phyloP scores from a whole-genome alignment of 2,797 vertebrate species.

The Cryptoblepharus egeriae region DNA sequence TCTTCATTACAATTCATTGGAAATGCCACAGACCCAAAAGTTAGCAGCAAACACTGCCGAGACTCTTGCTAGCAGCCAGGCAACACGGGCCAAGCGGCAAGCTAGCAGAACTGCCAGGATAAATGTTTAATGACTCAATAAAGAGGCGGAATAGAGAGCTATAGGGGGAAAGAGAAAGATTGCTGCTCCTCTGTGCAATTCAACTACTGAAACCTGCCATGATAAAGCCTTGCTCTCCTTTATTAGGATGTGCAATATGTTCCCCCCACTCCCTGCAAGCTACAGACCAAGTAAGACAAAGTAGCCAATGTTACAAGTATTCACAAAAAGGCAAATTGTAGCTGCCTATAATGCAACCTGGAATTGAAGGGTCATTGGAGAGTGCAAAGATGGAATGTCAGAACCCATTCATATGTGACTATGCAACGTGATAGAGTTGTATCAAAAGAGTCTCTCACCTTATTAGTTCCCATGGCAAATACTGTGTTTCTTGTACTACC shows the following conservation, averaged over 20 bases:
- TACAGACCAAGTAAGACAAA: slow-evolving; percentile 20
- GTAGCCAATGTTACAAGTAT: slow-evolving; percentile 11
- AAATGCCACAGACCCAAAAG: slow-evolving; percentile 38
- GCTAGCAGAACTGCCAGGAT: slow-evolving; percentile 54
- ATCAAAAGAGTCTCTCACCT: not conserved
- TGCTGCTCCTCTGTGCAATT: slow-evolving; percentile 35
- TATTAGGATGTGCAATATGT: slow-evolving; percentile 5
- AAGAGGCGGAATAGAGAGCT: slow-evolving; percentile 38
- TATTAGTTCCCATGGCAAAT: not conserved
- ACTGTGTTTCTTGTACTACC: not conserved
- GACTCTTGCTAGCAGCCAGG: slow-evolving; percentile 35
- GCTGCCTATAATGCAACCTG: slow-evolving; percentile 1
- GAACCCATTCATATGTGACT: not conserved
- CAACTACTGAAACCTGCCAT: slow-evolving; percentile 36
- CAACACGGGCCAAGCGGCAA: slow-evolving; percentile 35
- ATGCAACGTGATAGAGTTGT: not conserved
- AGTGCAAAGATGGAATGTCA: not conserved
- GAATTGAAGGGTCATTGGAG: not conserved
- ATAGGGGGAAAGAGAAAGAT: slow-evolving; percentile 39
- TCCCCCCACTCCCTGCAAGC: slow-evolving; percentile 22
- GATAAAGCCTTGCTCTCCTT: slow-evolving; percentile 27
- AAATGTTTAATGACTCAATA: slow-evolving; percentile 67
- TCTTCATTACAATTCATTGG: slow-evolving; percentile 56
- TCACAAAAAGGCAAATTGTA: not conserved
- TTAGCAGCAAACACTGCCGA: slow-evolving; percentile 52